Evolutionary conservation across 1,140 invertebrate genomes (phyloP).

Genomic region (Bombyx mandarina): DNA sequence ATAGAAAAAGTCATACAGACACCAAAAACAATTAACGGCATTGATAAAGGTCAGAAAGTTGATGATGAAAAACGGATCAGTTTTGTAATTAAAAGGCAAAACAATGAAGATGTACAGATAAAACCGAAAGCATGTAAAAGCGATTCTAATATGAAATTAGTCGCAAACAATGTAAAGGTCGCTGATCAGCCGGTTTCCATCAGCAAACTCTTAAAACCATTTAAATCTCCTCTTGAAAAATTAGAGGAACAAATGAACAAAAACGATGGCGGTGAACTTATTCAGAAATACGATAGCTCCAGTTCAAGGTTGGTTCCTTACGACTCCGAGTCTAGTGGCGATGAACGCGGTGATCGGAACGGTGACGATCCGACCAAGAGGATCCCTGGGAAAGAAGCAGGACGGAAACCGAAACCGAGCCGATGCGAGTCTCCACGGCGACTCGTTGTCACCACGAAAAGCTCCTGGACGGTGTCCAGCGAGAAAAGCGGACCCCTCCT

Average conservation of each 20-base stretch:
- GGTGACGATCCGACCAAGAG: conserved; percentile 29
- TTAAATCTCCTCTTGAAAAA: conserved; percentile 54
- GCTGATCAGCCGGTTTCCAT: conserved; percentile 38
- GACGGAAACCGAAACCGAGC: conserved; percentile 34
- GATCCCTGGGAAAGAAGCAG: conserved; percentile 13
- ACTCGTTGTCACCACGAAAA: conserved; percentile 59
- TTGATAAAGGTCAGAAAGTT: conserved; percentile 35
- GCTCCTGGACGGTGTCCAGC: conserved; percentile 68
- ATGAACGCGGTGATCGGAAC: conserved; percentile 37
- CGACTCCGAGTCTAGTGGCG: conserved; percentile 59
- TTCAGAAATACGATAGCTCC: conserved; percentile 35
- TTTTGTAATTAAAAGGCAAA: conserved; percentile 44
- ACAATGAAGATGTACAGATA: conserved; percentile 28
- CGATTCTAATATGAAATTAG: conserved; percentile 35
- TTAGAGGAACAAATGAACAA: conserved; percentile 63
- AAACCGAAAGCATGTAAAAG: conserved; percentile 39
- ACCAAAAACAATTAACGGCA: conserved; percentile 45
- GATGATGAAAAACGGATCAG: conserved; percentile 53
- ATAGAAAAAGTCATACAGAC: conserved; percentile 50
- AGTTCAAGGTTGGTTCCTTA: conserved; percentile 53
- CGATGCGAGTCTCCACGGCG: conserved; percentile 35
- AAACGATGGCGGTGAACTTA: conserved; percentile 25
- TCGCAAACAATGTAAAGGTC: conserved; percentile 24
- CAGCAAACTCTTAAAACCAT: conserved; percentile 37
- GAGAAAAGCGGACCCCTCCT: conserved; percentile 51